Evolutionary conservation across 2,888 invertebrate species (phyloP).

Genomic region (Hirudinaria manillensis): DNA sequence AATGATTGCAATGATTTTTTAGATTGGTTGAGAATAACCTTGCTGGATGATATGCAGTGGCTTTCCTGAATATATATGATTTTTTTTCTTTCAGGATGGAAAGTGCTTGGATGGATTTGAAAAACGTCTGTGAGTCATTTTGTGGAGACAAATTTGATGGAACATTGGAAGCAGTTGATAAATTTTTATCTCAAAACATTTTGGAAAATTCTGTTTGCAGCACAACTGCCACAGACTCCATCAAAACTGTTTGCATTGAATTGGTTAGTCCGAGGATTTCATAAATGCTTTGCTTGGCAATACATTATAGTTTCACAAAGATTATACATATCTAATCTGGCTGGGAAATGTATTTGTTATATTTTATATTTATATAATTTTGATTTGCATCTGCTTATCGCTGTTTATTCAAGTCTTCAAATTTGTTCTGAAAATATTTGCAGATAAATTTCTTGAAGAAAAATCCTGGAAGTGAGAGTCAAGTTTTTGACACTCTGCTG

Average conservation of each 20-base stretch:
- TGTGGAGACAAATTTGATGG: background rate
- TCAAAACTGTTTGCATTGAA: background rate
- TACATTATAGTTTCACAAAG: background rate
- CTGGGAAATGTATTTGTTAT: background rate
- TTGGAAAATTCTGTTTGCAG: slow-evolving; percentile 13
- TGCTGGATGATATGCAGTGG: too few relatives aligned
- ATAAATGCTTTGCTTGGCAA: background rate
- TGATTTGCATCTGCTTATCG: background rate
- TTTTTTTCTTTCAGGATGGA: background rate
- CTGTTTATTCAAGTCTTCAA: background rate
- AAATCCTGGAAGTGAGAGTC: background rate
- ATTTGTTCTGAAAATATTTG: background rate
- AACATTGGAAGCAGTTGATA: slow-evolving; percentile 11
- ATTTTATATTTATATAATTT: background rate
- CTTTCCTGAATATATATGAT: too few relatives aligned
- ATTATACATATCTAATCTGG: background rate
- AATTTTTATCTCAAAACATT: background rate
- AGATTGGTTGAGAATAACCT: too few relatives aligned
- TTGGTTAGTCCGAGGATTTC: background rate
- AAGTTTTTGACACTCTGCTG: background rate
- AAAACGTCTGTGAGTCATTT: background rate
- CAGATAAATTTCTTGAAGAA: slow-evolving; percentile 5
- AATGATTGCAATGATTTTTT: too few relatives aligned
- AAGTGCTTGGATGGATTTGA: slow-evolving; percentile 6
- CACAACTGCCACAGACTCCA: background rate